Evolutionary conservation across 1,140 invertebrate genomes (phyloP), one percentile per base, ranked within the genome.

Genomic region (Oreohelix idahoensis): DNA sequence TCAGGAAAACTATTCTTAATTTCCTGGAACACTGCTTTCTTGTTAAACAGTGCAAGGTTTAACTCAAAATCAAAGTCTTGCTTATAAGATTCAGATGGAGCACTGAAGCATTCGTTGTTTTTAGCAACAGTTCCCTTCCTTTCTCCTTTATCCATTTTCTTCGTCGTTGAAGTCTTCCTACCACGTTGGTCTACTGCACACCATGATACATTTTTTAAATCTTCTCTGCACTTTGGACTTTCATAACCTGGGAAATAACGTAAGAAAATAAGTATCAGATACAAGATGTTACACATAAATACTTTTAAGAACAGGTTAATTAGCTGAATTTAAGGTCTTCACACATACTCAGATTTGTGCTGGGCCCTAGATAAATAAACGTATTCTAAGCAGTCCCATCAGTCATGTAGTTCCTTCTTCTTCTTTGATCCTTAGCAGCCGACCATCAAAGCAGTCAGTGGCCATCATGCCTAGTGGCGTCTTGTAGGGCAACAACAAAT

Each of bases 21-120:
- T 92, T 96, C 94, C 88, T 96, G 95, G 94, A 95, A 96, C 53
- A 92, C 90, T 79, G 93, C 93, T 87, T 94, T 92, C 93, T 98
- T 98, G 92, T 98, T 96, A 93, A 98, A 98, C 38, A 98, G 93
- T 17, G 96, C 96, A n/a, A 97, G 93, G 94, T 98, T 98, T 84
- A 96, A 97, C 91, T 98, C 97, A 94, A 98, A 98, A 94, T 98
- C 97, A 94, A 98, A 98, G 88, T 96, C 95, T 89, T 96, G 94
- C 84, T 92, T 87, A 38, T 93, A 94, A 78, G 94, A 93, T 85
- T 95, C 94, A 39, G 94, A 93, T 13, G 94, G 93, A 53, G 93
- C 94, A 84, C 94, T 95, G 89, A 95, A 95, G 81, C 74, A 77
- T 53, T 95, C 93, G 69, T 63, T 73, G 69, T 63, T 73, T 49